phyloP scores from a whole-genome alignment of 2,113 vertebrate species.

The Zeus faber region DNA sequence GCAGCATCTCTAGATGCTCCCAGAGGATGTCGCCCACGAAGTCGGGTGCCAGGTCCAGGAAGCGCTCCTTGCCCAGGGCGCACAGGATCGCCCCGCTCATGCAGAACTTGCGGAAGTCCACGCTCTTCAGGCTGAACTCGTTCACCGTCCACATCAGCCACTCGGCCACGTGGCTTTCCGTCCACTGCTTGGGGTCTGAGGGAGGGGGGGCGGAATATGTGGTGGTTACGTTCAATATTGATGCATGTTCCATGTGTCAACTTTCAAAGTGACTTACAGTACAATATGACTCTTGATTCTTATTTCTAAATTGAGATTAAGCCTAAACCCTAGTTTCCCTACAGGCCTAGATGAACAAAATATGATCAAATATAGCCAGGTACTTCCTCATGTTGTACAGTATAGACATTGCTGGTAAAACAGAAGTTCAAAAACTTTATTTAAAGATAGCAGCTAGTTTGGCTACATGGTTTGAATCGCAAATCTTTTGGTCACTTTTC shows the following conservation, averaged over 20 bases:
- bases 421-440: neutral
- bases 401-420: neutral
- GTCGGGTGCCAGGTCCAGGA: conserved; percentile 94
- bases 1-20: conserved; percentile 98
- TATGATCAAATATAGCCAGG: neutral
- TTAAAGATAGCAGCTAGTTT: no score
- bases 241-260: no score
- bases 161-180: conserved; percentile 88
- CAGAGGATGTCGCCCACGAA: conserved; percentile 98
- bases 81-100: conserved; percentile 92
- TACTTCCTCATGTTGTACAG: neutral
- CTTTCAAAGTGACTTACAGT: no score
- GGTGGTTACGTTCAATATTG: neutral
- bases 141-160: conserved; percentile 98
- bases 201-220: conserved; percentile 7
- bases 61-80: conserved; percentile 94
- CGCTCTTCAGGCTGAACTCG: conserved; percentile 95
- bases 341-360: no score
- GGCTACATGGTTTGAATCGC: no score
- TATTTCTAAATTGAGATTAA: no score
- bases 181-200: conserved; percentile 94
- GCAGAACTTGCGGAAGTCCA: conserved; percentile 95
- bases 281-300: no score
- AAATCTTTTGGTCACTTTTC: no score
- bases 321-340: no score